phyloP scores from a whole-genome alignment of 2,113 vertebrate species.

The Apeltes quadracus region DNA sequence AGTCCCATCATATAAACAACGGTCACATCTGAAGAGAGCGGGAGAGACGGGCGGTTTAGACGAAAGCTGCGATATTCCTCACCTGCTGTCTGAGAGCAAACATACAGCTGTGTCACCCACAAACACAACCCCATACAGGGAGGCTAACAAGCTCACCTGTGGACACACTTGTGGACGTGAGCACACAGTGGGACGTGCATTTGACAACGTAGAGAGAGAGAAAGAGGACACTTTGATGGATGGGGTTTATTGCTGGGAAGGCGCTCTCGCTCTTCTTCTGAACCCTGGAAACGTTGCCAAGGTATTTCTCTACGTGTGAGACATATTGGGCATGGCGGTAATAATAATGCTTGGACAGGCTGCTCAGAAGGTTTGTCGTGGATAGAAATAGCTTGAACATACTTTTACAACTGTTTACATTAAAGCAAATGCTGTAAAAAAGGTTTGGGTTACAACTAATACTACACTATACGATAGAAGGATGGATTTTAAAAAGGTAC shows the following conservation, averaged over 20 bases:
- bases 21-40: constrained; percentile 59
- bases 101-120: constrained; percentile 42
- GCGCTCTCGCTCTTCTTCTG: not conserved
- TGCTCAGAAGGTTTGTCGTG: constrained; percentile 17
- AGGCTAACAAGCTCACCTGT: constrained; percentile 43
- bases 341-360: constrained; percentile 52
- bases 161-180: constrained; percentile 33
- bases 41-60: constrained; percentile 67
- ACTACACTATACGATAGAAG: too few species aligned
- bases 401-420: not conserved
- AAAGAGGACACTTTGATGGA: constrained; percentile 15
- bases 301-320: constrained; percentile 31
- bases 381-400: not conserved
- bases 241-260: constrained; percentile 23
- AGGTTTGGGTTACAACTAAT: not conserved
- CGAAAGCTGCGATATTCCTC: constrained; percentile 73
- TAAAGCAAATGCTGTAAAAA: not conserved
- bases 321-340: constrained; percentile 30
- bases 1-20: constrained; percentile 70
- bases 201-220: constrained; percentile 26
- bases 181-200: constrained; percentile 47
- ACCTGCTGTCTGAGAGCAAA: constrained; percentile 66
- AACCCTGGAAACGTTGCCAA: constrained; percentile 32
- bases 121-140: constrained; percentile 50
- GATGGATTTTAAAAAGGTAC: not conserved